Base-by-base conservation (phyloP, 2,113 vertebrate genomes). In the Rhegmatorhina hoffmannsi region DNA sequence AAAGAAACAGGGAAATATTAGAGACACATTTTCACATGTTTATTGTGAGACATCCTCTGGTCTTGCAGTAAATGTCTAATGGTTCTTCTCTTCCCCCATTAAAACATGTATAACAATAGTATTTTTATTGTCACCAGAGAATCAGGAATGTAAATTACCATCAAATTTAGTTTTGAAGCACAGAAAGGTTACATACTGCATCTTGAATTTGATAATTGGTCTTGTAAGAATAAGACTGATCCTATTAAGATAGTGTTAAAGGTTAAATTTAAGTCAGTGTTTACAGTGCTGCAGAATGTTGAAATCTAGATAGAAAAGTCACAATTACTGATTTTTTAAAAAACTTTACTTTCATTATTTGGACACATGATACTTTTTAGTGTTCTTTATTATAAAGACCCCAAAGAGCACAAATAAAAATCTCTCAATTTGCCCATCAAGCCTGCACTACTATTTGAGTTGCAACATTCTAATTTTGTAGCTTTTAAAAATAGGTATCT, bases 1-100 rank as follows among this genome's bases (percentile, higher is more conserved):
- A 79, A 83, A 62, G 5, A 67, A 79, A 18, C 13, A 47, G 11
- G 47, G 2, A 0, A 20, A 26, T 76, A 49, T 15, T 5, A 33
- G 53, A 49, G 3, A 56, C 2, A 66, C 66, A 62, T 49, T 75
- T 12, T 69, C 2, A n/a, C 1, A 6, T 0, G 0, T 25, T 55
- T 36, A 8, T 36, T 64, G 7, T 29, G n/a, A 73, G 17, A 9
- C 5, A 34, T 55, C 7, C 8, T 80, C 58, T 77, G 7, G 1
- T 84, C 91, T 63, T 64, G 8, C 10, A 68, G 26, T 31, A 53
- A 1, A 3, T 2, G 2, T 17, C 14, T 52, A 52, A 2, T 4
- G 1, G 68, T 24, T 2, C 1, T 50, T 13, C 38, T 10, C 38
- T 38, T 10, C 10, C 38, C 38, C 38, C 38, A 38, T 38, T 40